Evolutionary conservation across 2,888 invertebrate genomes (phyloP).

Genomic region (Salpingus planirostris): DNA sequence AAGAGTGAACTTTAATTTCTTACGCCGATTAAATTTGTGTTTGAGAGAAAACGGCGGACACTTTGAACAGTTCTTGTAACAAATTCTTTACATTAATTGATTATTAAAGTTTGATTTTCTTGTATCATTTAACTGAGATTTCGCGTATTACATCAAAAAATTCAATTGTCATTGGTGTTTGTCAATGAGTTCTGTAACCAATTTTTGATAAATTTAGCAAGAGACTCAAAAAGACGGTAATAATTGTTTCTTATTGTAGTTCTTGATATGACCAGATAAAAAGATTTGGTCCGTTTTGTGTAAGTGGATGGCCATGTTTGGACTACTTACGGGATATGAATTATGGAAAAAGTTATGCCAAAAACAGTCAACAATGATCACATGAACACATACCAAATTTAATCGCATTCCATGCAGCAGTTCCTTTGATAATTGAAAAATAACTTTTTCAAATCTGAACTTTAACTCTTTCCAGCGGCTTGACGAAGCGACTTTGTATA

Average conservation of each 20-base stretch:
- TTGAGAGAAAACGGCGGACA: neutral
- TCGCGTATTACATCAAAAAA: too few relatives aligned
- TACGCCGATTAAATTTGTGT: neutral
- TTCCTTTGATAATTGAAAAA: neutral
- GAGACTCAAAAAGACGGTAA: neutral
- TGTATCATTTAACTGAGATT: too few relatives aligned
- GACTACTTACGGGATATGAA: neutral
- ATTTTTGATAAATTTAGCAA: conserved; percentile 1
- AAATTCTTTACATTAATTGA: neutral
- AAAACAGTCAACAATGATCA: neutral
- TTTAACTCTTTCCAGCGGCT: neutral
- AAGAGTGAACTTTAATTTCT: conserved; percentile 1
- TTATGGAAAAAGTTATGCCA: neutral
- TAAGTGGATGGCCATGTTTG: neutral
- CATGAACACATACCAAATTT: conserved; percentile 1
- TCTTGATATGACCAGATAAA: too few relatives aligned
- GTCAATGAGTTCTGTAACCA: neutral
- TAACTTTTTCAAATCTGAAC: neutral
- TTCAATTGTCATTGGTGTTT: neutral
- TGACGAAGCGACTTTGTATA: conserved; percentile 1
- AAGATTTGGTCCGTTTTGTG: neutral
- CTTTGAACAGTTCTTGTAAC: neutral
- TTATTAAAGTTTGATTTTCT: too few relatives aligned
- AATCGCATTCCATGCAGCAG: neutral
- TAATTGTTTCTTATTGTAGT: neutral